Evolutionary conservation across 2,113 vertebrate genomes (phyloP), one percentile per base, ranked within the genome.

Genomic region (Thomomys bottae): DNA sequence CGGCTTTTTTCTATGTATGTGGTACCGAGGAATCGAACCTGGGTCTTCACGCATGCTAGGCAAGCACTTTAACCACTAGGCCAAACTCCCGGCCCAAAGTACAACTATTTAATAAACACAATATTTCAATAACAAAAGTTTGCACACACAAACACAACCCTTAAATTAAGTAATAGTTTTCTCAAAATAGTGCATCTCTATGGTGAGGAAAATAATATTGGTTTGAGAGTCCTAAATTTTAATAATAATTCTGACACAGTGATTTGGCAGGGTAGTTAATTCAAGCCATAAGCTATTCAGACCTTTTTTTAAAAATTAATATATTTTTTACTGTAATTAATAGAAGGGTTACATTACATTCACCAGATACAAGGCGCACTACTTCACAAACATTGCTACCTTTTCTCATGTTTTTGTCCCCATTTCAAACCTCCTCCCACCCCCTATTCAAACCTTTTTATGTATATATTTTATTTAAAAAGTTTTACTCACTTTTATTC

Each of bases 71-170:
- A n/a, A n/a, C n/a, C n/a, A n/a, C n/a, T n/a, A n/a, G n/a, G n/a
- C n/a, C n/a, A n/a, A n/a, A n/a, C n/a, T n/a, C n/a, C n/a, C n/a
- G n/a, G 57, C 76, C 72, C 54, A 81, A 92, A 79, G 40, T 72
- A 9, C 40, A 84, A 73, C n/a, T 45, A n/a, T 54, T 45, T n/a
- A n/a, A n/a, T 71, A 15, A 87, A 57, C 57, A 87, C 18, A 57
- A 90, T 70, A 90, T 67, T 84, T 78, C 68, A 68, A 32, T 30
- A 85, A 90, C 32, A 85, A 73, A 75, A 87, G 28, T 57, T 84
- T 24, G 8, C 83, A 7, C n/a, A 84, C 1, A 93, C 6, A 10
- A 87, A 30, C 34, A 24, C 71, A 89, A 84, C 34, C 45, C 26
- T 82, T 84, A 93, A 71, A 80, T 83, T 45, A 87, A 89, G 63